Evolutionary conservation across 1,140 invertebrate genomes (phyloP).

Genomic region (Gryon sp.): DNA sequence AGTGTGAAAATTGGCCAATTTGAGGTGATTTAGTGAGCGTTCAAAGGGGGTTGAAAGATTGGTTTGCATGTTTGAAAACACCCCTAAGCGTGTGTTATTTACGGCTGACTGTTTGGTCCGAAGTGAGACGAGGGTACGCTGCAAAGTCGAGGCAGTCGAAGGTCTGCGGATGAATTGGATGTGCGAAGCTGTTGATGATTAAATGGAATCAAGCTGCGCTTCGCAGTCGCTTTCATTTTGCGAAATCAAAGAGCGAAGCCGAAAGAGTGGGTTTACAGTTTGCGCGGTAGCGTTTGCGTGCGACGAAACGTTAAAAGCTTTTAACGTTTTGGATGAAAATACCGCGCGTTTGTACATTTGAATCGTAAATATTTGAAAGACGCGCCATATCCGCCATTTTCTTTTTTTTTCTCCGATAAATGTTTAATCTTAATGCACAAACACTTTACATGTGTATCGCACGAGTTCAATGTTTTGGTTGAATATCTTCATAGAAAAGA

Average conservation of each 20-base stretch:
- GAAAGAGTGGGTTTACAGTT: constrained; percentile 23
- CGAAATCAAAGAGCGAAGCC: constrained; percentile 18
- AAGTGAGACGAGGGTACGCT: neutral
- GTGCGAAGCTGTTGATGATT: constrained; percentile 18
- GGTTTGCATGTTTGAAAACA: constrained; percentile 27
- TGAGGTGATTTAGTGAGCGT: constrained; percentile 34
- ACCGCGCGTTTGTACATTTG: constrained; percentile 9
- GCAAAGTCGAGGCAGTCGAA: constrained; percentile 3
- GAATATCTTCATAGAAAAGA: no score
- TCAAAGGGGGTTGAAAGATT: constrained; percentile 44
- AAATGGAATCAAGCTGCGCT: constrained; percentile 32
- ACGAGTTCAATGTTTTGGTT: no score
- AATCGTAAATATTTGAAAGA: constrained; percentile 50
- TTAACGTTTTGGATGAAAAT: constrained; percentile 30
- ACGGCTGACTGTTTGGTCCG: constrained; percentile 8
- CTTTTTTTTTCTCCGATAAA: constrained; percentile 17
- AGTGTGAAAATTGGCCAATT: constrained; percentile 17
- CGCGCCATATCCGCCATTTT: neutral
- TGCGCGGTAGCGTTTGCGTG: constrained; percentile 23
- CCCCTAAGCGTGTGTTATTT: constrained; percentile 33
- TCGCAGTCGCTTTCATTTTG: constrained; percentile 14
- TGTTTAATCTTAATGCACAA: constrained; percentile 49
- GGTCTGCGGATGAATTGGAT: constrained; percentile 6
- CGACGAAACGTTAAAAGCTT: constrained; percentile 41
- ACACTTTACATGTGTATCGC: no score